Conservation (phyloP, 2,113 vertebrate genomes). For the Ginglymostoma cirratum region DNA sequence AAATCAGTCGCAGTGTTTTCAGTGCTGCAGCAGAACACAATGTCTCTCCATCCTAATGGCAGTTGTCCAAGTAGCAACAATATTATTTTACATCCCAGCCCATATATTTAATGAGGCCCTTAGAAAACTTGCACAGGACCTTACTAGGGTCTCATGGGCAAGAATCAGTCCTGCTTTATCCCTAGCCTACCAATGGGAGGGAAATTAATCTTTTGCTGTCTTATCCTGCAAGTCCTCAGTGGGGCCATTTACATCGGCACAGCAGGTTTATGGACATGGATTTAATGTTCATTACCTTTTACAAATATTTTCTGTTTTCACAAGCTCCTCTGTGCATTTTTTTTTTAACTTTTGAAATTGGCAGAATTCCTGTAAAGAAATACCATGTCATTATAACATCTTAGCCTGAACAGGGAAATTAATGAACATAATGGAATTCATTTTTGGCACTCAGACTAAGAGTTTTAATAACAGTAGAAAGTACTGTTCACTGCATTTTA, state of each 20-base stretch:
- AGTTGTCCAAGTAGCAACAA: not conserved
- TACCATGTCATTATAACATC: not conserved
- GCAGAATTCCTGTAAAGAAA: not conserved
- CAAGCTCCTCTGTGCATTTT: not conserved
- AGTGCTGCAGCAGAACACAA: not conserved
- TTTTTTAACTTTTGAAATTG: not conserved
- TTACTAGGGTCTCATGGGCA: not conserved
- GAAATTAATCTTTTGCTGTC: not conserved
- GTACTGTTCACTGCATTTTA: not conserved
- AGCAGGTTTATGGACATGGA: not conserved
- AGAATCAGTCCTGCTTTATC: not conserved
- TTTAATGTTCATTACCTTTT: constrained; percentile 6
- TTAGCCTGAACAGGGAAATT: not conserved
- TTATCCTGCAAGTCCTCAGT: not conserved
- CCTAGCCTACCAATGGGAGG: not conserved
- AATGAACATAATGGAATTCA: constrained; percentile 14
- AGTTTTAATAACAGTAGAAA: not conserved
- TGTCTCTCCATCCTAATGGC: not conserved
- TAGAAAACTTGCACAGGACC: not conserved
- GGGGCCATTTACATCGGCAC: not conserved
- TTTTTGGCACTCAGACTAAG: not conserved
- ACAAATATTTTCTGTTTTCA: not conserved
- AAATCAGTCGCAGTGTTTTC: not conserved
- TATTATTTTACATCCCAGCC: not conserved
- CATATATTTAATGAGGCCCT: not conserved